phyloP scores from a whole-genome alignment of 2,113 vertebrate genomes.

The Chitala chitala region DNA sequence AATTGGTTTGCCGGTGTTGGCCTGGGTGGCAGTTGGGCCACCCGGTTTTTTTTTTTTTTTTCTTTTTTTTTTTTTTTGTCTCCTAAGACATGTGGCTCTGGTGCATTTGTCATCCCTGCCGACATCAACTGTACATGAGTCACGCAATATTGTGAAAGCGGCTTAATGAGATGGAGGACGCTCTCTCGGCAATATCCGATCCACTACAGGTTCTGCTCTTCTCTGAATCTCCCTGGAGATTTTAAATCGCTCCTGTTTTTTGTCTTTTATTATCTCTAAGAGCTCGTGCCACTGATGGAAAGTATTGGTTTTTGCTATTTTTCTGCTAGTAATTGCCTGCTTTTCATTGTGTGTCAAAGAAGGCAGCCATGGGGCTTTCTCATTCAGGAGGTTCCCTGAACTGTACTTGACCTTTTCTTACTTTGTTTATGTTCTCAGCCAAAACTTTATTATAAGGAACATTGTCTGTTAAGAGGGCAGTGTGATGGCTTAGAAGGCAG shows the following conservation, averaged over 20 bases:
- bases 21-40: too few relatives aligned
- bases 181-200: neutral
- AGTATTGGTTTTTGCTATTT: neutral
- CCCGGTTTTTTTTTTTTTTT: neutral
- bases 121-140: neutral
- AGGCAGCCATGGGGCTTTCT: neutral
- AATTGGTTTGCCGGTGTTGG: too few relatives aligned
- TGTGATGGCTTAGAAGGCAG: neutral
- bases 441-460: slow-evolving; percentile 7
- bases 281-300: neutral
- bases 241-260: neutral
- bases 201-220: neutral
- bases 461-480: neutral
- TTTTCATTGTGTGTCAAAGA: slow-evolving; percentile 1
- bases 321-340: neutral
- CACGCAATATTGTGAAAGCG: neutral
- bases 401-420: neutral
- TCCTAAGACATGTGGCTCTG: neutral
- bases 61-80: neutral
- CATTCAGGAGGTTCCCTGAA: neutral
- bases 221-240: neutral
- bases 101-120: neutral
- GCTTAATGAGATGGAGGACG: slow-evolving; percentile 6
- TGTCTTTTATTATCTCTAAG: neutral
- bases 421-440: neutral